Evolutionary conservation across 2,888 invertebrate species (phyloP).

Genomic region (Drosophila rubida): DNA sequence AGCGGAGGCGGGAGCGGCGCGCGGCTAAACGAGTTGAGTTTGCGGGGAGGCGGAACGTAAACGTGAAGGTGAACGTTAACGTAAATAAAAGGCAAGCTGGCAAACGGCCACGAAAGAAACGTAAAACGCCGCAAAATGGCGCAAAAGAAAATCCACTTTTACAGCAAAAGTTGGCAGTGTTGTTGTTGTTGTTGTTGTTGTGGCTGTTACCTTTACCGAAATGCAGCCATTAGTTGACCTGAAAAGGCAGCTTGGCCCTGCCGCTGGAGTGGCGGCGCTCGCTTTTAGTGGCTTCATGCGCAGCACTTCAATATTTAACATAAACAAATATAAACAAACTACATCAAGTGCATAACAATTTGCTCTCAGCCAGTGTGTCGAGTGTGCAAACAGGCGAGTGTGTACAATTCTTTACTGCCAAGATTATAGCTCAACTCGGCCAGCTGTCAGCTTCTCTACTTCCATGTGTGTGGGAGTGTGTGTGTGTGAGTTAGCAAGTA

Average conservation of each 20-base stretch:
- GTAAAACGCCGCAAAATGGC: constrained; percentile 75
- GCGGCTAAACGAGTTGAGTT: constrained; percentile 61
- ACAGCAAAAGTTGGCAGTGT: constrained; percentile 66
- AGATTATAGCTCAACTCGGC: constrained; percentile 29
- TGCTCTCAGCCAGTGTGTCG: constrained; percentile 1
- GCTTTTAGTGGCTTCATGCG: constrained; percentile 57
- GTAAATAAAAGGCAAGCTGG: constrained; percentile 65
- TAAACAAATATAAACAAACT: constrained; percentile 71
- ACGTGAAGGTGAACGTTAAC: constrained; percentile 66
- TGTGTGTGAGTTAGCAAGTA: constrained; percentile 14
- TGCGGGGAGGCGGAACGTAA: constrained; percentile 61
- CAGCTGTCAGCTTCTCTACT: constrained; percentile 36
- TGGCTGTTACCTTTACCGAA: constrained; percentile 55
- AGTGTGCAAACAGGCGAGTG: constrained; percentile 26
- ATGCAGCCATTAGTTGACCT: constrained; percentile 75
- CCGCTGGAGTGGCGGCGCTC: constrained; percentile 52
- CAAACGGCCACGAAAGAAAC: constrained; percentile 63
- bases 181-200: constrained; percentile 9
- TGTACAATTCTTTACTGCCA: constrained; percentile 40
- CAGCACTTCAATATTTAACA: constrained; percentile 76
- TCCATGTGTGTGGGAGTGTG: too few relatives aligned
- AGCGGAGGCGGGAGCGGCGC: not conserved
- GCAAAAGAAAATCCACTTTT: constrained; percentile 78
- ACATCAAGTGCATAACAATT: constrained; percentile 62
- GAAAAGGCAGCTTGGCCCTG: constrained; percentile 51